phyloP scores from a whole-genome alignment of 2,888 invertebrate genomes.

The Aspidiotus rigidus region DNA sequence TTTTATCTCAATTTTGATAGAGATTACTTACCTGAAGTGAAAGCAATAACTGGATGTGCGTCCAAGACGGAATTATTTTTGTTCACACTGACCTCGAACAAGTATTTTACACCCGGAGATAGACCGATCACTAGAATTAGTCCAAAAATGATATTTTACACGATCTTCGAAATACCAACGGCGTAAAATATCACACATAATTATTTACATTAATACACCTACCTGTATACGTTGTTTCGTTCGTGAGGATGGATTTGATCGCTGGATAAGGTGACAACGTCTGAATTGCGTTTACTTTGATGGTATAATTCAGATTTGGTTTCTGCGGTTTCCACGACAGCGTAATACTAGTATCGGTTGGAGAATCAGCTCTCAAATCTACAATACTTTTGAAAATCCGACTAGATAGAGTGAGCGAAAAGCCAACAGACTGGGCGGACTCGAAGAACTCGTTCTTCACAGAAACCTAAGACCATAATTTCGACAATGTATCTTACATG shows the following conservation, averaged over 20 bases:
- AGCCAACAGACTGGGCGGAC: slow-evolving; percentile 50
- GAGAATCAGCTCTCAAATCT: slow-evolving; percentile 48
- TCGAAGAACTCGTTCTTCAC: slow-evolving; percentile 55
- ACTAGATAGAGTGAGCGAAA: slow-evolving; percentile 43
- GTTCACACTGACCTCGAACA: slow-evolving; percentile 55
- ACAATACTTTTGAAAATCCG: slow-evolving; percentile 57
- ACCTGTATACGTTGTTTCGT: slow-evolving; percentile 5
- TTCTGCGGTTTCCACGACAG: slow-evolving; percentile 49
- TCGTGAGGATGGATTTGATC: neutral
- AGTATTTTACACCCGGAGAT: slow-evolving; percentile 49
- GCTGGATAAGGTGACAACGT: neutral
- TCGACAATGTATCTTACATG: neutral
- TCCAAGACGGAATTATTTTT: slow-evolving; percentile 51
- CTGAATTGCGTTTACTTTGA: neutral
- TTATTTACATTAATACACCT: slow-evolving; percentile 17
- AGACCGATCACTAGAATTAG: slow-evolving; percentile 47
- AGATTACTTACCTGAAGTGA: slow-evolving; percentile 37
- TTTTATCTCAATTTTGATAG: neutral
- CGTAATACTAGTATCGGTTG: slow-evolving; percentile 48
- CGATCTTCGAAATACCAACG: neutral
- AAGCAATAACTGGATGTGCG: slow-evolving; percentile 38
- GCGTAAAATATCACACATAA: slow-evolving; percentile 19
- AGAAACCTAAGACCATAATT: slow-evolving; percentile 46
- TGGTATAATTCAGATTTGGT: neutral
- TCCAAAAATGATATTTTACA: neutral